A percentile compares a stretch with the other conserved stretches of the same genome.
phyloP scores from a whole-genome alignment of 1,140 invertebrate species.

The Megathymus violae region DNA sequence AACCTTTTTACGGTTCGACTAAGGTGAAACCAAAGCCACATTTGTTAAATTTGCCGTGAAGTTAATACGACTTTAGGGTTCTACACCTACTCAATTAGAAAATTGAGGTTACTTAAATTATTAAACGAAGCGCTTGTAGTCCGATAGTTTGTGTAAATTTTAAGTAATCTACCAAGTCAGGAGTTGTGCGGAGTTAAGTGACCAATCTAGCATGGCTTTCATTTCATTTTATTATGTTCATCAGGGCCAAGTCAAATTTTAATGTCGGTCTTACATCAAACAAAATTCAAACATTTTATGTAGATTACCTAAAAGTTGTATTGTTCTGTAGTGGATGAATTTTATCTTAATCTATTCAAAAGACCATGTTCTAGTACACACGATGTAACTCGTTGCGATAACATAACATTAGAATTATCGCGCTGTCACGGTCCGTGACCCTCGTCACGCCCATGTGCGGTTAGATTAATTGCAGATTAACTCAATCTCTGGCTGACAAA shows the following conservation, averaged over 20 bases:
- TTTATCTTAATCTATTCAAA: background rate
- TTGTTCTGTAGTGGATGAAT: background rate
- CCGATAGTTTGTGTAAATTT: too few species aligned
- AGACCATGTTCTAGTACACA: background rate
- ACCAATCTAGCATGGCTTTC: too few species aligned
- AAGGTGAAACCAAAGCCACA: background rate
- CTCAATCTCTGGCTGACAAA: constrained; percentile 51
- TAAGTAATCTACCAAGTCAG: too few species aligned
- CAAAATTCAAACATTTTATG: too few species aligned
- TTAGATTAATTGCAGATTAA: constrained; percentile 59
- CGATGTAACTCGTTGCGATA: constrained; percentile 32
- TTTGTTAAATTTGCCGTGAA: background rate
- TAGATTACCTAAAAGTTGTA: too few species aligned
- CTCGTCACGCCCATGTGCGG: constrained; percentile 57
- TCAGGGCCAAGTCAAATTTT: too few species aligned
- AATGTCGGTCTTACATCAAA: too few species aligned
- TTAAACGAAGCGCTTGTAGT: too few species aligned
- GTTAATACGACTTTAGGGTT: background rate
- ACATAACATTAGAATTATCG: constrained; percentile 60
- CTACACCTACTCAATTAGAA: background rate
- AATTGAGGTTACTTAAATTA: too few species aligned
- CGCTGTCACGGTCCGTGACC: constrained; percentile 50
- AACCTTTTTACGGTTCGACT: too few species aligned
- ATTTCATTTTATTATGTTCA: too few species aligned
- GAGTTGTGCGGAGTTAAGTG: too few species aligned